Base-by-base conservation (phyloP, 2,113 vertebrate genomes). In the Cichladusa arquata region DNA sequence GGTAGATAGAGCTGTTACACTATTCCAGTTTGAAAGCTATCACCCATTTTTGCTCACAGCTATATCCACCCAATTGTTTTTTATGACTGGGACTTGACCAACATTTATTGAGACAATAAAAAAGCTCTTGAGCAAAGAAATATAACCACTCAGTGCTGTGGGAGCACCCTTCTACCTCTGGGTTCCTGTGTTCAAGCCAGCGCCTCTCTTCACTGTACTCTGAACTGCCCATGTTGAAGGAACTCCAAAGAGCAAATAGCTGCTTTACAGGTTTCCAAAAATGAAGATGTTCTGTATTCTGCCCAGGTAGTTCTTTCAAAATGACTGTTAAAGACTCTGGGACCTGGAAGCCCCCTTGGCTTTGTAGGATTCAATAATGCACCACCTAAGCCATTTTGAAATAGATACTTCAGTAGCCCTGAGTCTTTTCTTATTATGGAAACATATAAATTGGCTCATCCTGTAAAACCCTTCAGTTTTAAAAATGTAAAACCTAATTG, bases 401-500 rank as follows among this genome's bases (percentile, higher is more conserved):
- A 94, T 83, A 45, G 95, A 56, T 73, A 92, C 88, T 93, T 84
- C 38, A 92, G 96, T 61, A 78, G 92, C 84, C 94, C 95, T 89
- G 89, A 95, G 96, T 95, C 94, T 94, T 96, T 96, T 94, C 93
- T 97, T 92, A 79, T 96, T 95, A 96, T 47, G 83, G 92, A 97
- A 97, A 95, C 36, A 47, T 90, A 94, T 93, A 95, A 92, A 95
- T 92, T 95, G 97, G 97, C 96, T 74, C 82, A 64, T 97, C 92
- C 95, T 88, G 17, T 38, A 95, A 95, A 96, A 97, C 92, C 90
- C 95, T 95, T 96, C 94, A 95, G 94, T 96, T 96, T 93, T 90
- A 92, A 66, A 83, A 92, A 95, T 53, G 92, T 86, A 97, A 97
- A 97, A 97, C 97, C 97, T 97, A 97, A 97, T 97, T 98, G 98